phyloP scores from a whole-genome alignment of 2,888 invertebrate species.

The Lithophane semibrunnea region DNA sequence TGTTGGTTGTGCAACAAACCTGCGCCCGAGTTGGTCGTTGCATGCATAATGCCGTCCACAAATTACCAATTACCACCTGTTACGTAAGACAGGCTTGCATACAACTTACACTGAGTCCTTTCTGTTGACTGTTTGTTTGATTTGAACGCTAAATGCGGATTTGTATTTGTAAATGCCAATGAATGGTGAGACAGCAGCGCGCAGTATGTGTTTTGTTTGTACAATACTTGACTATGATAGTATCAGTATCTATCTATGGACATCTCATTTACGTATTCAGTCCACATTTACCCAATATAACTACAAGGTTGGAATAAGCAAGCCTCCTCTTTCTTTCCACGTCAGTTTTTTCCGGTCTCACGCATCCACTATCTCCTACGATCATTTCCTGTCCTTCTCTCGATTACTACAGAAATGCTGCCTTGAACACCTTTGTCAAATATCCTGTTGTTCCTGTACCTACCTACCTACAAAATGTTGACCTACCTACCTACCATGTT shows the following conservation, averaged over 20 bases:
- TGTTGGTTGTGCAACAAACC: slow-evolving; percentile 62
- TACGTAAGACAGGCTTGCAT: slow-evolving; percentile 55
- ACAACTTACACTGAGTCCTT: slow-evolving; percentile 52
- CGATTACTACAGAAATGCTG: slow-evolving; percentile 9
- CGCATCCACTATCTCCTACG: slow-evolving; percentile 23
- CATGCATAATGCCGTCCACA: slow-evolving; percentile 66
- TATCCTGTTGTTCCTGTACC: not conserved
- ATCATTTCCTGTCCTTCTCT: slow-evolving; percentile 42
- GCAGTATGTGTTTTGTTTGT: slow-evolving; percentile 12
- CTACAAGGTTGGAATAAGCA: slow-evolving; percentile 20
- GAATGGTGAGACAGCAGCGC: slow-evolving; percentile 34
- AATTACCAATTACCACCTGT: slow-evolving; percentile 69
- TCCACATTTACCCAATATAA: slow-evolving; percentile 25
- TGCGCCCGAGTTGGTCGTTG: slow-evolving; percentile 56
- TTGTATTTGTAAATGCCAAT: slow-evolving; percentile 48
- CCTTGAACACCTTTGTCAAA: slow-evolving; percentile 11
- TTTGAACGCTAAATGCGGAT: slow-evolving; percentile 36
- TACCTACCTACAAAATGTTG: not conserved
- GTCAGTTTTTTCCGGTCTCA: slow-evolving; percentile 6
- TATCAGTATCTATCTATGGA: not conserved
- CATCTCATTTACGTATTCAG: slow-evolving; percentile 35
- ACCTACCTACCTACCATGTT: not conserved
- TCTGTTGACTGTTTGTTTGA: slow-evolving; percentile 47
- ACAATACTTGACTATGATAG: not conserved
- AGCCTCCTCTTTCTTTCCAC: slow-evolving; percentile 4